phyloP scores from a whole-genome alignment of 2,797 vertebrate genomes.

The Pseudochirops corinnae region DNA sequence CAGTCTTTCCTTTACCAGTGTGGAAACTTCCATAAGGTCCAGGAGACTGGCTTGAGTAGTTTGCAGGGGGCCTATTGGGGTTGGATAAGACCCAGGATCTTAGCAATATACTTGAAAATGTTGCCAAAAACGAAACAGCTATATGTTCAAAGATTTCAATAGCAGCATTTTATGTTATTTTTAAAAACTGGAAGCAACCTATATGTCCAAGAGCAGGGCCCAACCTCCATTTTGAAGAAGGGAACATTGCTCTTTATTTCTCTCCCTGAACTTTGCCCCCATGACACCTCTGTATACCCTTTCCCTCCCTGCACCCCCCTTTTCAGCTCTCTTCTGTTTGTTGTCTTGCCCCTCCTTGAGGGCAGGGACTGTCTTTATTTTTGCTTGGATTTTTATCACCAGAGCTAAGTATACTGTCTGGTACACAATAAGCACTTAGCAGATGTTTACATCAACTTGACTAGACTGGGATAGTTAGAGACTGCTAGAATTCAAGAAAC shows the following conservation, averaged over 20 bases:
- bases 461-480: background rate
- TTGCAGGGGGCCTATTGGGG: background rate
- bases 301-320: no score
- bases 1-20: background rate
- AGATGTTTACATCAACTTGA: background rate
- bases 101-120: background rate
- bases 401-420: background rate
- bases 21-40: background rate
- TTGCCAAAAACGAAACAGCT: background rate
- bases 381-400: background rate
- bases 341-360: background rate
- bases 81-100: background rate
- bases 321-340: background rate
- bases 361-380: background rate
- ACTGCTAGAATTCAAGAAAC: background rate
- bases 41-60: background rate
- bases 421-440: background rate
- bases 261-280: background rate
- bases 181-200: background rate
- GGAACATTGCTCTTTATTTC: background rate
- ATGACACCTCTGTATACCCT: background rate
- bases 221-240: background rate
- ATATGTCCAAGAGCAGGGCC: background rate
- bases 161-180: background rate
- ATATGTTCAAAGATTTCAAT: background rate